phyloP scores from a whole-genome alignment of 2,888 invertebrate genomes.

The Coecobrya sp. region DNA sequence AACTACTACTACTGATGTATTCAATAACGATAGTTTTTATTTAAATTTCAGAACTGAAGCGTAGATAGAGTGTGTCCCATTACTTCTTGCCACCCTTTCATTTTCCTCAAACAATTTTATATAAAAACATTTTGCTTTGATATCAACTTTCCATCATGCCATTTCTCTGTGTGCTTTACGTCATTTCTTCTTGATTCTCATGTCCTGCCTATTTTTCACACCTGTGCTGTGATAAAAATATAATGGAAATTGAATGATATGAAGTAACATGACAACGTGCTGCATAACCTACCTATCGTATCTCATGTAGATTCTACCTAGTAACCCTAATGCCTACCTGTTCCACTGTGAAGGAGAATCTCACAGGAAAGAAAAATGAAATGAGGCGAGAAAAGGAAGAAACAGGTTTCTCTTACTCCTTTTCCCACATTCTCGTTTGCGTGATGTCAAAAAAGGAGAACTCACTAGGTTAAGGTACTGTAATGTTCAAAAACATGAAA shows the following conservation, averaged over 20 bases:
- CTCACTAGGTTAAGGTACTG: background rate
- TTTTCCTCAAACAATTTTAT: background rate
- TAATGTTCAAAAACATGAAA: too few relatives aligned
- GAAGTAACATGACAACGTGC: constrained; percentile 40
- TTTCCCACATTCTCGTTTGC: background rate
- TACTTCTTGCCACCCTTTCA: background rate
- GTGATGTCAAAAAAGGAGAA: background rate
- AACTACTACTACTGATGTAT: too few relatives aligned
- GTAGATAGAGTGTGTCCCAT: too few relatives aligned
- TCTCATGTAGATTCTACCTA: background rate
- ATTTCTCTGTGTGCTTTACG: background rate
- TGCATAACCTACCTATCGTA: background rate
- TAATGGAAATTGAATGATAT: constrained; percentile 61
- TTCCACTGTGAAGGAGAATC: background rate
- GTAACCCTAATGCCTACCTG: background rate
- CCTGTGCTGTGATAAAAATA: constrained; percentile 36
- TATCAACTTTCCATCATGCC: background rate
- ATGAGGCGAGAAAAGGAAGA: background rate
- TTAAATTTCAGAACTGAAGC: too few relatives aligned
- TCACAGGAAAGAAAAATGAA: background rate
- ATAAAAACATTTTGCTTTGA: background rate
- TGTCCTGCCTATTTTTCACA: constrained; percentile 36
- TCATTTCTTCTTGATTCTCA: constrained; percentile 1
- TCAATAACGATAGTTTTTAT: too few relatives aligned
- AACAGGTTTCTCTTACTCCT: background rate